These are phyloP conservation scores for Koerneria pararmatus DNA, from an alignment of 2,888 invertebrate species.

Conservation along the genomic window DNA sequence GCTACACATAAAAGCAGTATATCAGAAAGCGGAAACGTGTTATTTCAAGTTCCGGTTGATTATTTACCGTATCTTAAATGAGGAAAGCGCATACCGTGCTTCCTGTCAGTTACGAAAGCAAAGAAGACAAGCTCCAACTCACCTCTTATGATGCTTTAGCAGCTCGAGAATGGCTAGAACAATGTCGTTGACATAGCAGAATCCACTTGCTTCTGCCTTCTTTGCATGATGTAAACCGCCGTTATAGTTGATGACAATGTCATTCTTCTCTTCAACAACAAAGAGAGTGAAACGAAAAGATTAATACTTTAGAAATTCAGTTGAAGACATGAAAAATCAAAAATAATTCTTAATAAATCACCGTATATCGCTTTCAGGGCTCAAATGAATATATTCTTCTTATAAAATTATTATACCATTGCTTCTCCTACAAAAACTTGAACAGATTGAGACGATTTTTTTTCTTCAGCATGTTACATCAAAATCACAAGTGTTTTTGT, in stretches of 20 bases:
- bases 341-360: no score
- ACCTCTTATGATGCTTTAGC: slow-evolving; percentile 66
- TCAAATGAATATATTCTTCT: no score
- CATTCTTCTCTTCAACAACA: slow-evolving; percentile 61
- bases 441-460: no score
- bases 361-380: no score
- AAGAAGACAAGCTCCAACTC: no score
- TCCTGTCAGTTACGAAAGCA: not conserved
- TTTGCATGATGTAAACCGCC: slow-evolving; percentile 98
- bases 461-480: no score
- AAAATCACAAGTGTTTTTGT: no score
- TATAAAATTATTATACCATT: no score
- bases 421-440: no score
- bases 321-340: not conserved
- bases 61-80: slow-evolving; percentile 63
- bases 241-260: slow-evolving; percentile 98
- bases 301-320: not conserved
- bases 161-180: slow-evolving; percentile 93
- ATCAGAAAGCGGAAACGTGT: not conserved
- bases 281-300: no score
- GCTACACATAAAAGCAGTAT: no score
- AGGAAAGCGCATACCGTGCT: not conserved
- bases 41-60: not conserved
- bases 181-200: slow-evolving; percentile 98
- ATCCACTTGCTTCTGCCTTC: slow-evolving; percentile 84